phyloP scores from a whole-genome alignment of 1,140 invertebrate genomes.

The Drosophila ogumai region DNA sequence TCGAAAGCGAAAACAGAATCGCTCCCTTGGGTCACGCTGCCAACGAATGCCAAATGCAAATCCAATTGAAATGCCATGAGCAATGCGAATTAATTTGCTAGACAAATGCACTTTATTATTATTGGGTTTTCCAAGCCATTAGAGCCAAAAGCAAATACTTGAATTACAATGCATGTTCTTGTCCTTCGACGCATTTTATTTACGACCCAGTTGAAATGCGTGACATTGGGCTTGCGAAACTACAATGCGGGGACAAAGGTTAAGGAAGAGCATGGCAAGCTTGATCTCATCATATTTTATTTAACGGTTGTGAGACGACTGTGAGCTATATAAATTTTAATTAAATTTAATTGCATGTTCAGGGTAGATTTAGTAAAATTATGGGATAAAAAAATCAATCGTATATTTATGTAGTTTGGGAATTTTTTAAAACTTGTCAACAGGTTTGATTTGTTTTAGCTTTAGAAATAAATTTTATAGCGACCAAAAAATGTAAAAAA shows the following conservation, averaged over 20 bases:
- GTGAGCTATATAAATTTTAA: not conserved
- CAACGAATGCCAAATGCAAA: conserved; percentile 33
- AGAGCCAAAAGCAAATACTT: conserved; percentile 40
- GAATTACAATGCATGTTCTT: conserved; percentile 27
- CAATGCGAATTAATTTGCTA: conserved; percentile 40
- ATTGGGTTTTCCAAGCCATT: conserved; percentile 28
- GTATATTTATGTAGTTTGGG: not conserved
- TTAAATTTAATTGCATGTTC: not conserved
- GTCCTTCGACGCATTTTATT: conserved; percentile 34
- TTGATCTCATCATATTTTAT: not conserved
- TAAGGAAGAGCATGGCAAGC: not conserved
- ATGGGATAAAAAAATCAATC: not conserved
- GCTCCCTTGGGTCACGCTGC: conserved; percentile 42
- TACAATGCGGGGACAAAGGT: not conserved
- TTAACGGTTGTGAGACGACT: not conserved
- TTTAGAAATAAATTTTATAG: not conserved
- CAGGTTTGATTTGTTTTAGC: not conserved
- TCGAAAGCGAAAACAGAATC: conserved; percentile 7
- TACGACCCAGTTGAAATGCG: conserved; percentile 19
- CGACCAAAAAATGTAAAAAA: too few species aligned
- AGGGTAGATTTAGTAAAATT: not conserved
- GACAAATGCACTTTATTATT: conserved; percentile 49
- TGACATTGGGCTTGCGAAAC: conserved; percentile 18
- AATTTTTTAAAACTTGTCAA: too few species aligned
- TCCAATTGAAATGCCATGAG: conserved; percentile 46